Evolutionary conservation across 2,888 invertebrate species (phyloP).

Genomic region (Sipunculus nudus): DNA sequence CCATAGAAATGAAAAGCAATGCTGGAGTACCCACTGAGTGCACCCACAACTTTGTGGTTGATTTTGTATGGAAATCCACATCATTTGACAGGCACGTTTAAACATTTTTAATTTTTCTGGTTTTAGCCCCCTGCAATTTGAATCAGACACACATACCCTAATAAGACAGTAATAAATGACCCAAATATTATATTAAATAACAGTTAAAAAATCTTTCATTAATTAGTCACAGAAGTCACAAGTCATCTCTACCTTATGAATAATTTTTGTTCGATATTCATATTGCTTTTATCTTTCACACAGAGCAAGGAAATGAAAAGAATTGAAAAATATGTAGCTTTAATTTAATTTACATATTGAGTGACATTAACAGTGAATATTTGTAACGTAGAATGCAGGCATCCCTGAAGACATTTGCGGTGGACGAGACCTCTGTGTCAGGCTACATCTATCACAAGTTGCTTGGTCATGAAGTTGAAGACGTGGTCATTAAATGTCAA

Average conservation of each 20-base stretch:
- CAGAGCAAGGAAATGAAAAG: no score
- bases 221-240: no score
- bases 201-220: no score
- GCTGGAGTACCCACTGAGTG: slow-evolving; percentile 93
- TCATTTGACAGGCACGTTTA: slow-evolving; percentile 89
- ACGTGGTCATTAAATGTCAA: slow-evolving; percentile 88
- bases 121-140: no score
- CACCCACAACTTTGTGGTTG: slow-evolving; percentile 94
- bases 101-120: no score
- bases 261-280: no score
- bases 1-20: slow-evolving; percentile 92
- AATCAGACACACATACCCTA: no score
- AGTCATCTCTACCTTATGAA: no score
- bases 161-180: no score
- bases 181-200: no score
- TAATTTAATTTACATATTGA: not conserved
- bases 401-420: slow-evolving; percentile 92
- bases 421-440: slow-evolving; percentile 95
- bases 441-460: slow-evolving; percentile 97
- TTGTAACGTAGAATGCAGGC: slow-evolving; percentile 82
- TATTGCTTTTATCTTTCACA: no score
- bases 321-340: not conserved
- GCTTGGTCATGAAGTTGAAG: slow-evolving; percentile 82
- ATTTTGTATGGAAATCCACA: slow-evolving; percentile 99
- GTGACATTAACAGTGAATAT: not conserved